A percentile compares a stretch with the other conserved stretches of the same genome.
Conservation (phyloP, 2,113 vertebrate genomes). For the Nothoprocta perdicaria region DNA sequence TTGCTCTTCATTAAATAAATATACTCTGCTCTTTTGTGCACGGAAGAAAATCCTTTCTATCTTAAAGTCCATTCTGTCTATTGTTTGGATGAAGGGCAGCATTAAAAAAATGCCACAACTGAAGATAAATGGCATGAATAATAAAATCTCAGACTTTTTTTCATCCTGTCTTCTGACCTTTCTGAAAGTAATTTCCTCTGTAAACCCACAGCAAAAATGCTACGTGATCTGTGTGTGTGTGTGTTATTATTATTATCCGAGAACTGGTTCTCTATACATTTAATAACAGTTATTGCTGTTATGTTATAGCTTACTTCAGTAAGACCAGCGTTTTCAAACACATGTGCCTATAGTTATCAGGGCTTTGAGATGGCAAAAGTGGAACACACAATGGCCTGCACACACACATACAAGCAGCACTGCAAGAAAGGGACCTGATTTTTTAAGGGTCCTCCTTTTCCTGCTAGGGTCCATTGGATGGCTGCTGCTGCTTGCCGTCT, state of each 20-base stretch:
- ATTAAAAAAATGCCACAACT: neutral
- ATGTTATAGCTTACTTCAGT: neutral
- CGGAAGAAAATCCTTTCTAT: neutral
- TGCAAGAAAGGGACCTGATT: neutral
- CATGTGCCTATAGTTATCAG: neutral
- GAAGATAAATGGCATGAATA: constrained; percentile 11
- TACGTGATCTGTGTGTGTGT: neutral
- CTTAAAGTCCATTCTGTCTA: neutral
- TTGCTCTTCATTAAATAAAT: neutral
- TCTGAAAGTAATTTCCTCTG: constrained; percentile 43
- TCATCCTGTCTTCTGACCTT: constrained; percentile 29
- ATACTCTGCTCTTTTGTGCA: neutral
- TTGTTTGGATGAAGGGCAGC: neutral
- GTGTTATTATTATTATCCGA: neutral
- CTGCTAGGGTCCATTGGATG: neutral
- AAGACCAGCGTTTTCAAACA: constrained; percentile 9
- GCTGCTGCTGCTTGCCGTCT: neutral
- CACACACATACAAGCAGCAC: rapidly evolving
- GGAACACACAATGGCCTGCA: neutral
- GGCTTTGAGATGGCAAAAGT: neutral
- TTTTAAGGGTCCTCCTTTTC: neutral
- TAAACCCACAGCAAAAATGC: constrained; percentile 18
- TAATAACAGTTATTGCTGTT: constrained; percentile 25
- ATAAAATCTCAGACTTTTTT: constrained; percentile 18
- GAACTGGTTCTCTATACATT: neutral